A percentile compares a stretch with the other conserved stretches of the same genome.
phyloP scores from a whole-genome alignment of 2,113 vertebrate species.

The Sinocyclocheilus rhinocerous region DNA sequence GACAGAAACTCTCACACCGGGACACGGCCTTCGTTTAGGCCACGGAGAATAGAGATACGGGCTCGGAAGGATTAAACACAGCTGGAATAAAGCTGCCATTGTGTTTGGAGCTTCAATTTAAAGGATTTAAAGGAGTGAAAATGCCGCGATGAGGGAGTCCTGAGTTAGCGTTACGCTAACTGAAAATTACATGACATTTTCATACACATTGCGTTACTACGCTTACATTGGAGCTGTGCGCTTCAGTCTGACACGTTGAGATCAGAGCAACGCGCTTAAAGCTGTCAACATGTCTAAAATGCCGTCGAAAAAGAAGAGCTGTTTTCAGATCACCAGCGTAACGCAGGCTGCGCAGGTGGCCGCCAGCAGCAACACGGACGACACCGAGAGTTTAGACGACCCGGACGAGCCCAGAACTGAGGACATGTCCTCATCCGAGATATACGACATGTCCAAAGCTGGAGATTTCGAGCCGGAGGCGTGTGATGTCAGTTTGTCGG shows the following conservation, averaged over 20 bases:
- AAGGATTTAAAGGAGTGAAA: not conserved
- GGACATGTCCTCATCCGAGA: slow-evolving; percentile 87
- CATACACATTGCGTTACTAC: not conserved
- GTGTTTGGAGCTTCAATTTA: not conserved
- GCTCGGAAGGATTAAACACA: slow-evolving; percentile 53
- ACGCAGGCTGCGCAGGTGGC: slow-evolving; percentile 93
- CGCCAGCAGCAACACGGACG: slow-evolving; percentile 85
- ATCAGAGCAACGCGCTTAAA: too few relatives aligned
- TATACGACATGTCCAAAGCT: slow-evolving; percentile 80
- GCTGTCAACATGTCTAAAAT: slow-evolving; percentile 88
- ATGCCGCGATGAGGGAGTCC: slow-evolving; percentile 65
- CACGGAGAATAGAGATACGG: slow-evolving; percentile 29
- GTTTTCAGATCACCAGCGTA: slow-evolving; percentile 99
- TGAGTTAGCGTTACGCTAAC: slow-evolving; percentile 14
- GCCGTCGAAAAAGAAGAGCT: slow-evolving; percentile 99
- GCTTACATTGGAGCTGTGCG: not conserved
- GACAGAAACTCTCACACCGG: slow-evolving; percentile 65
- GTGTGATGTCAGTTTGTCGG: slow-evolving; percentile 87
- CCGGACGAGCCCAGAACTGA: slow-evolving; percentile 93
- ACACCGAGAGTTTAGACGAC: slow-evolving; percentile 95
- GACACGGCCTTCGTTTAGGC: slow-evolving; percentile 50
- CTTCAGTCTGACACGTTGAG: not conserved
- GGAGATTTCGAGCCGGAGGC: slow-evolving; percentile 70
- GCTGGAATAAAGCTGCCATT: slow-evolving; percentile 55
- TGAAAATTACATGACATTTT: not conserved